Evolutionary conservation across 1,140 invertebrate species (phyloP).

Genomic region (Littorina saxatilis): DNA sequence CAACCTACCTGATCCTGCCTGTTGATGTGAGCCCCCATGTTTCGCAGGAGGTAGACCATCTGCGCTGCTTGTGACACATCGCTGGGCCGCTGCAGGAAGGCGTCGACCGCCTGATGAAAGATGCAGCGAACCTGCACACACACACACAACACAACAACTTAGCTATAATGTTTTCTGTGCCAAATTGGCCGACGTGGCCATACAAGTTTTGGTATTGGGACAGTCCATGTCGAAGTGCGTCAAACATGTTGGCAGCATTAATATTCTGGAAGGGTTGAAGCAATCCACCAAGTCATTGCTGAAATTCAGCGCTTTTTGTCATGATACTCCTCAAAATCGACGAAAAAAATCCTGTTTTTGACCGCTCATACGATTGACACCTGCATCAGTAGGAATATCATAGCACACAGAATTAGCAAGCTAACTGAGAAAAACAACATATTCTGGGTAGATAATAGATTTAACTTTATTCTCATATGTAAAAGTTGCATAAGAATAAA

Average conservation of each 20-base stretch:
- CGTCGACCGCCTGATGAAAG: slow-evolving; percentile 43
- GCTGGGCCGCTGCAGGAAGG: slow-evolving; percentile 23
- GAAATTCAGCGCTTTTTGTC: neutral
- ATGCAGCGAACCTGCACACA: slow-evolving; percentile 36
- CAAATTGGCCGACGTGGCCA: no score
- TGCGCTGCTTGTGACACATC: slow-evolving; percentile 36
- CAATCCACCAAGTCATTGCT: neutral
- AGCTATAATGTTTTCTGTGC: neutral
- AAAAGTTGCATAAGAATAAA: no score
- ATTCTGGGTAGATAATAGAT: no score
- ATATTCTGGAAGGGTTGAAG: no score
- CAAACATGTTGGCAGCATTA: neutral
- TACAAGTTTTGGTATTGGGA: no score
- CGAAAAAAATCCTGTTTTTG: no score
- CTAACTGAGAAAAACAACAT: no score
- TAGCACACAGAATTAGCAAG: no score
- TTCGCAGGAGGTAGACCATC: slow-evolving; percentile 55
- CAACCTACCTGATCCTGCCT: slow-evolving; percentile 51
- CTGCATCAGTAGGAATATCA: no score
- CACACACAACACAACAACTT: neutral
- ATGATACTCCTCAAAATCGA: no score
- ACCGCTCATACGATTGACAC: no score
- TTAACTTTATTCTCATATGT: no score
- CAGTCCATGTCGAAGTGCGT: neutral
- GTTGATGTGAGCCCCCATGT: slow-evolving; percentile 54